Base-by-base conservation (phyloP, 2,888 invertebrate species). In the Cephus pulcher region DNA sequence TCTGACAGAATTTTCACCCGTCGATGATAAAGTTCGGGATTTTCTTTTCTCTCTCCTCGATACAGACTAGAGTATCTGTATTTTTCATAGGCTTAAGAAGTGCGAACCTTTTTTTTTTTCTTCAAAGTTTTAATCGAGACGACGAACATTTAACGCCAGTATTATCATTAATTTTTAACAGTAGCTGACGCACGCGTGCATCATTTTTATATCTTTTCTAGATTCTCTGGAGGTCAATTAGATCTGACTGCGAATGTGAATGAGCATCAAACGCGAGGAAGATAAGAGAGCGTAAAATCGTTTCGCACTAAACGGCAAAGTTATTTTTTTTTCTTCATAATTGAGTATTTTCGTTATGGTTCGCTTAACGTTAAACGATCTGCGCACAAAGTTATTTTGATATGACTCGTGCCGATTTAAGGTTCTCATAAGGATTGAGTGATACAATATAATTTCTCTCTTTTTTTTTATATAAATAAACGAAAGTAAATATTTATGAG, bases 341-440 rank as follows among this genome's bases (percentile, higher is more conserved):
- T 56, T 56, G 56, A 56, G 56, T 56, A 56, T 56, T 56, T 56
- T 56, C 56, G 56, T 56, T 56, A 56, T 56, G 56, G 23, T 23
- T 56, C 56, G 56, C 56, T 56, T 56, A 56, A 56, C 56, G 56
- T 23, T 56, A 23, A 56, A 9, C 56, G 23, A 56, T 9, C 56
- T 56, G 56, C 23, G 56, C 56, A 23, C 56, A 56, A 37, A 40
- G 2, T 56, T 56, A 56, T 0, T 56, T 56, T 56, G 56, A 56
- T 56, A 56, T 56, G 56, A 56, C 56, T 56, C 23, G 23, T 23
- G 56, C 23, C 56, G 56, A 9, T 56, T 56, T 56, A 56, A 56
- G 23, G 23, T 56, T 56, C 56, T 56, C 23, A 56, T 56, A 23
- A 23, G 23, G 56, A 56, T 23, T 6, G 80, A 80, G 56, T 34